A percentile compares a stretch with the other conserved stretches of the same genome.
These are phyloP conservation scores for Meteorus cinctellus DNA, from an alignment of 2,888 invertebrate genomes.

Conservation along the genomic window DNA sequence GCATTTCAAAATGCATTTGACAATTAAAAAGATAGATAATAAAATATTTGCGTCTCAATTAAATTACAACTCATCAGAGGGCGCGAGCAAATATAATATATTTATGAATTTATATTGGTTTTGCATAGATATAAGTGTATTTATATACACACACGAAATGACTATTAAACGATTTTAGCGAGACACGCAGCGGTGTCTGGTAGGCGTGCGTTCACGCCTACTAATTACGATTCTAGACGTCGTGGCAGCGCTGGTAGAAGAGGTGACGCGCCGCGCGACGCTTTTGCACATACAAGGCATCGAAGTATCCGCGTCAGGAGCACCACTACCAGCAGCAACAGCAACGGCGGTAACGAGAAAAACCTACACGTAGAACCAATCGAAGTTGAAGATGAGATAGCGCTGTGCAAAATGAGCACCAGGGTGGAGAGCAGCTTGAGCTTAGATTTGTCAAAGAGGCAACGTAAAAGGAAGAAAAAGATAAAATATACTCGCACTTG, in stretches of 20 bases:
- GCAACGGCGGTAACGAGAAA: constrained; percentile 64
- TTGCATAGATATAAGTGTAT: constrained; percentile 20
- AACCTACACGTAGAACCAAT: constrained; percentile 68
- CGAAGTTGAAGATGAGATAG: constrained; percentile 58
- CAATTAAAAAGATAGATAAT: not conserved
- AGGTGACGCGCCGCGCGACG: constrained; percentile 41
- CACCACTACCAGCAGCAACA: not conserved
- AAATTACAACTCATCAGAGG: not conserved
- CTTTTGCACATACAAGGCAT: not conserved
- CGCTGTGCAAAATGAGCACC: not conserved
- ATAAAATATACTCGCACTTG: constrained; percentile 7
- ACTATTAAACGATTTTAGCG: constrained; percentile 57
- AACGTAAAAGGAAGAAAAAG: constrained; percentile 22
- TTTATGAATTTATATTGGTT: constrained; percentile 15
- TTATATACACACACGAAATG: constrained; percentile 41
- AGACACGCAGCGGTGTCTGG: constrained; percentile 65
- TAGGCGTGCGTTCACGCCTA: constrained; percentile 71
- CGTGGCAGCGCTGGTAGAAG: constrained; percentile 56
- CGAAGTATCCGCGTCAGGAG: not conserved
- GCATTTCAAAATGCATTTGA: not conserved
- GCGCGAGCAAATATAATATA: constrained; percentile 8
- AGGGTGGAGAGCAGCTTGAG: not conserved
- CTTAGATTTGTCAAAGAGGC: constrained; percentile 13
- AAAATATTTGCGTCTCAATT: constrained; percentile 1
- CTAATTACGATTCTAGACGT: constrained; percentile 72